A percentile compares a stretch with the other conserved stretches of the same genome.
phyloP scores from a whole-genome alignment of 1,140 invertebrate species.

The Dendroctonus valens region DNA sequence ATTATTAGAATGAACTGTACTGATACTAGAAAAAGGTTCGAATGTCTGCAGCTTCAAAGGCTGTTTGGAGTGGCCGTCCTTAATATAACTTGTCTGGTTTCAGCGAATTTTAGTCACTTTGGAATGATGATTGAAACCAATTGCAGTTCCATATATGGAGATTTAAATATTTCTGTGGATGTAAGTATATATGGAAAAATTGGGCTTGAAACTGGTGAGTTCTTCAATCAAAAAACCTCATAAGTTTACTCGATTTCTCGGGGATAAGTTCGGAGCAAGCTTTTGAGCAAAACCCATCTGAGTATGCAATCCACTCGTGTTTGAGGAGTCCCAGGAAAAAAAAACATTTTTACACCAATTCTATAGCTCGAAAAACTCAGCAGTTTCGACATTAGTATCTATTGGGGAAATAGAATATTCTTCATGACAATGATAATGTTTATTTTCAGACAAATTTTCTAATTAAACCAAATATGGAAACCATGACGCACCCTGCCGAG shows the following conservation, averaged over 20 bases:
- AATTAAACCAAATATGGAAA: conserved; percentile 21
- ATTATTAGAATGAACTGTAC: neutral
- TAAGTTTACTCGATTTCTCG: neutral
- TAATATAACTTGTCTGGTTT: neutral
- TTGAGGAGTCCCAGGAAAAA: no score
- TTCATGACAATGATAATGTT: neutral
- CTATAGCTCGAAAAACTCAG: no score
- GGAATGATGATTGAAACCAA: conserved; percentile 15
- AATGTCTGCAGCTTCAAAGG: neutral
- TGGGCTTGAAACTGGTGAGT: neutral
- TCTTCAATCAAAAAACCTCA: neutral
- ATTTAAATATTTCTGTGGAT: conserved; percentile 8
- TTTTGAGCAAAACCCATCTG: neutral
- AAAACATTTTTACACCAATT: no score
- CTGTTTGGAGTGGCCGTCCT: neutral
- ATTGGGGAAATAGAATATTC: no score
- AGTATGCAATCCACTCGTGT: no score
- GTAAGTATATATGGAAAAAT: conserved; percentile 5
- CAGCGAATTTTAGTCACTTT: conserved; percentile 21
- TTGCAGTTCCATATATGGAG: conserved; percentile 21
- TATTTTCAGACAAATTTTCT: conserved; percentile 25
- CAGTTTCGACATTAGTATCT: neutral
- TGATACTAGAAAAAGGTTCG: neutral
- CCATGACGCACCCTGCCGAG: conserved; percentile 25
- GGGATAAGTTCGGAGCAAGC: neutral